Base-by-base conservation (phyloP, 92 coral and sea anemone species). In the Porites evermanni region DNA sequence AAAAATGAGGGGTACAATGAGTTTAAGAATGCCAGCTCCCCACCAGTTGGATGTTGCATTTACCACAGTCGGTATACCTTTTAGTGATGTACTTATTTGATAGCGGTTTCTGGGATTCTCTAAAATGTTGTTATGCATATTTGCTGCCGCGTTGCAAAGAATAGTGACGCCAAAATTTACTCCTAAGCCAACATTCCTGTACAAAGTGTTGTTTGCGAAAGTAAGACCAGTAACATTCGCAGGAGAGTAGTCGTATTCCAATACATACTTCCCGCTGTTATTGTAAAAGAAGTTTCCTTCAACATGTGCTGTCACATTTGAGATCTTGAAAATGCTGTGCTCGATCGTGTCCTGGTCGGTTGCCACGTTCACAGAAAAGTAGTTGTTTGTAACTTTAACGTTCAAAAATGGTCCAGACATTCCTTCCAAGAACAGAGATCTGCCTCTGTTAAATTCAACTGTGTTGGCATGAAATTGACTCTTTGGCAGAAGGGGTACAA, bases 21-120 rank as follows among this genome's bases (percentile, higher is more conserved):
- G 13, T 9, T 80, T 12, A 16, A 71, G 56, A 2, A 23, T 13
- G 8, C 72, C 61, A 19, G 54, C 77, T 74, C 94, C 94, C 94
- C 94, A 91, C 94, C 94, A 91, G n/a, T 91, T 91, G 7, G 21
- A 67, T 53, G 78, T 76, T 12, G 94, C 94, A 71, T 91, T 71
- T 6, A 87, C 86, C 23, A 56, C 21, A 20, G 52, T 59, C 38
- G 32, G 65, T 18, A 0, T 5, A 16, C 94, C 85, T 64, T 70
- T 80, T 77, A 79, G 23, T 10, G 86, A 81, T 7, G 89, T 69
- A 53, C 70, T 56, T 14, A 91, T 38, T 20, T 91, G 91, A 20
- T 69, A 91, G 29, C 68, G 88, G 78, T 82, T 87, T 74, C 75
- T 32, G 5, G 94, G 94, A 78, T 91, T 91, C n/a, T 77, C 66